Percentiles rank a stretch among this genome's conserved stretches.
Conservation (phyloP, 2,888 invertebrate genomes). For the Ferdinandea cuprea region DNA sequence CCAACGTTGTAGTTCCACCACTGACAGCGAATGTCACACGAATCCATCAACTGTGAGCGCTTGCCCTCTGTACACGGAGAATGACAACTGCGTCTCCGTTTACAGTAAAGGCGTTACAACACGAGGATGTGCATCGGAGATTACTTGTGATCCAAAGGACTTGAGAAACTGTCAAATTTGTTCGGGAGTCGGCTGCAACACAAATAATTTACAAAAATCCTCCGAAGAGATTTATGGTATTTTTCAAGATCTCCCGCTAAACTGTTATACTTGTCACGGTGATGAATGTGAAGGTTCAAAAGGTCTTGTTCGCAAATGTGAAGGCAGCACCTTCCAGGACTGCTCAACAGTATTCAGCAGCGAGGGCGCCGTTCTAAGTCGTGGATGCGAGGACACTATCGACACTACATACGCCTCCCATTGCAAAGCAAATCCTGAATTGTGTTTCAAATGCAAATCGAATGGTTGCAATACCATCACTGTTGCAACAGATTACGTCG, state of each 20-base stretch:
- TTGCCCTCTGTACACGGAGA: slow-evolving; percentile 69
- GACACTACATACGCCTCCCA: slow-evolving; percentile 38
- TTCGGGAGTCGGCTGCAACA: slow-evolving; percentile 73
- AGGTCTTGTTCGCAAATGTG: slow-evolving; percentile 61
- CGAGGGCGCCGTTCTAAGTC: slow-evolving; percentile 63
- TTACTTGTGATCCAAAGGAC: slow-evolving; percentile 65
- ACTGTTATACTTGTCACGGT: slow-evolving; percentile 75
- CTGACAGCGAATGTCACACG: slow-evolving; percentile 67
- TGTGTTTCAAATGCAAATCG: slow-evolving; percentile 76
- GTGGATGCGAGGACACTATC: slow-evolving; percentile 75
- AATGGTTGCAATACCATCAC: slow-evolving; percentile 76
- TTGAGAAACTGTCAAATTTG: slow-evolving; percentile 74
- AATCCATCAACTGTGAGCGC: slow-evolving; percentile 54
- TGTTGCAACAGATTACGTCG: slow-evolving; percentile 25
- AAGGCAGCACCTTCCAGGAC: slow-evolving; percentile 73
- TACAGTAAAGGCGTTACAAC: slow-evolving; percentile 72
- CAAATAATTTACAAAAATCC: slow-evolving; percentile 64
- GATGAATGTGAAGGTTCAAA: slow-evolving; percentile 48
- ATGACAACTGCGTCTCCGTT: slow-evolving; percentile 74
- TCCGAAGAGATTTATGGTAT: slow-evolving; percentile 73
- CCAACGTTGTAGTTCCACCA: slow-evolving; percentile 74
- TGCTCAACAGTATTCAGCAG: slow-evolving; percentile 75
- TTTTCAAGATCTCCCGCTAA: slow-evolving; percentile 76
- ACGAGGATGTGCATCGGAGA: slow-evolving; percentile 75
- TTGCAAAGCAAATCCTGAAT: slow-evolving; percentile 68